Base-by-base conservation (phyloP, 2,888 invertebrate genomes). In the Caenorhabditis wallacei region DNA sequence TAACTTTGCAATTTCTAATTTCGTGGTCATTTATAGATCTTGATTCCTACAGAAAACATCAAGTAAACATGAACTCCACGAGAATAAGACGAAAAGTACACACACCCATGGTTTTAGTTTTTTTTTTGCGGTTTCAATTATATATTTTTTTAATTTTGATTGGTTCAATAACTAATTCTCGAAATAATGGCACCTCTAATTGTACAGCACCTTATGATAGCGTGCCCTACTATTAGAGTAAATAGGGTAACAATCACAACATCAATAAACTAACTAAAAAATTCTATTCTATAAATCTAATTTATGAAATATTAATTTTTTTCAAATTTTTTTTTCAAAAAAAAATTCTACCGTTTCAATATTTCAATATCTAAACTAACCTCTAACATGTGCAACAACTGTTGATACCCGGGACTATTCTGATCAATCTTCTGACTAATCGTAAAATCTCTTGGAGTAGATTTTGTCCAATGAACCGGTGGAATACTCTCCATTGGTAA, bases 351-450 rank as follows among this genome's bases (percentile, higher is more conserved):
- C 40, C 24, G 20, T 8, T 20, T 8, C 1, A 20, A 51, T 2
- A 51, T 20, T 20, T n/a, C 4, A 40, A 40, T 13, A 2, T 11
- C 40, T 40, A 40, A 40, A 18, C 63, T 26, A 1, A 79, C 79
- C 56, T 80, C 72, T 37, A 80, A 43, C 71, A 80, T 72, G 16
- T 80, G 72, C 22, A 80, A 18, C 43, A 80, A 51, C 48, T 80
- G 66, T 4, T 68, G 40, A 51, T 72, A 80, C 11, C 80, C 80
- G 0, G 64, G n/a, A 54, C 72, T 72, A 18, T 37, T 72, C 53
- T 59, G 30, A 72, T 80, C 80, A 37, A 80, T 80, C 48, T 80
- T 72, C 26, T 80, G 80, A 59, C 66, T 72, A 22, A 80, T 68
- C 2, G 80, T 80, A 22, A 72, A 80, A 10, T 80, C 72, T 22